Base-by-base conservation (phyloP, 2,113 vertebrate genomes). In the Heptranchias perlo region DNA sequence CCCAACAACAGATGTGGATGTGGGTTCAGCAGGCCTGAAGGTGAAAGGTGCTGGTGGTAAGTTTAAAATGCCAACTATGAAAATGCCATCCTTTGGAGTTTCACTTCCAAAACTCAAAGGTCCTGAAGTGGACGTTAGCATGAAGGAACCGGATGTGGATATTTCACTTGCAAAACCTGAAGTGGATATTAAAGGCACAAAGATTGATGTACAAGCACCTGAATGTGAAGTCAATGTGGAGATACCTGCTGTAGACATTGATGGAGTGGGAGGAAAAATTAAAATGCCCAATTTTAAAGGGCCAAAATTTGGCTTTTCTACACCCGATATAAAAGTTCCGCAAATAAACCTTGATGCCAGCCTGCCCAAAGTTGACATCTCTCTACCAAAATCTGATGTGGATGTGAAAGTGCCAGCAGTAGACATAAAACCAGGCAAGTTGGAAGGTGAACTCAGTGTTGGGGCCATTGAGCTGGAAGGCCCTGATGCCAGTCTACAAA, bases 271-370 rank as follows among this genome's bases (percentile, higher is more conserved):
- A 44, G 54, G 13, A 11, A 86, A 86, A 49, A 10, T 86, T 2
- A 97, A 96, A 94, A 96, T 97, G 78, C 96, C 97, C 73, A 97
- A 97, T 96, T 97, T 98, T 92, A 97, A 97, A 96, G 35, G 2
- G 39, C n/a, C 31, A 0, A 76, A n/a, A 35, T 76, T 76, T 76
- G 73, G 73, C 2, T 2, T 76, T n/a, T 13, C 35, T 13, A 6
- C 73, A 35, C 31, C 73, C 14, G 73, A n/a, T 0, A n/a, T n/a
- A 8, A 76, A 76, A 76, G 10, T 8, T 28, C 31, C 31, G n/a
- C n/a, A n/a, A 65, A n/a, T 65, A 21, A 13, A 23, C 18, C 64
- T 65, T 2, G 64, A 65, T 18, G 16, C 2, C 93, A 97, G 95
- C 97, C 97, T 0, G 96, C 96, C 67, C 21, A 23, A 65, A 65